Percentiles rank a stretch among this genome's conserved stretches.
phyloP scores from a whole-genome alignment of 2,113 vertebrate species.

The Lichenostomus cassidix region DNA sequence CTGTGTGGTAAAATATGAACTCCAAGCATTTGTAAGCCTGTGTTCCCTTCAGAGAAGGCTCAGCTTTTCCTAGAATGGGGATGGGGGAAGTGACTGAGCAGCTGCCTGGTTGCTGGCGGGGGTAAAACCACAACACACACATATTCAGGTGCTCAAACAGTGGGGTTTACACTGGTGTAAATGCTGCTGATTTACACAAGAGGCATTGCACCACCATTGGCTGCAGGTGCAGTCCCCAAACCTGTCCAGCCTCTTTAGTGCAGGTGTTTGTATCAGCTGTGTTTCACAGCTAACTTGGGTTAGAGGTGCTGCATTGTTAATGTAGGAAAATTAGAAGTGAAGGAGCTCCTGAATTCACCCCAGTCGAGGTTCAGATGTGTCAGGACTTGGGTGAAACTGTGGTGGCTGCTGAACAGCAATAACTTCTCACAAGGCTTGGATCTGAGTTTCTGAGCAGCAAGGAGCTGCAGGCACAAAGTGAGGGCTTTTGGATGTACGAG shows the following conservation, averaged over 20 bases:
- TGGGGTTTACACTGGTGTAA: background rate
- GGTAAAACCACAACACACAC: background rate
- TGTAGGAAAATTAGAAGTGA: background rate
- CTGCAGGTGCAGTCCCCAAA: background rate
- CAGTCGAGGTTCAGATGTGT: accelerated
- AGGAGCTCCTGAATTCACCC: background rate
- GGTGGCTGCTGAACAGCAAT: background rate
- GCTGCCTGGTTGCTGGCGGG: background rate
- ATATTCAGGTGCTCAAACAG: background rate
- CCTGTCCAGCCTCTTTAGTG: background rate
- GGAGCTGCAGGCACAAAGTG: background rate
- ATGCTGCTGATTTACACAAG: background rate
- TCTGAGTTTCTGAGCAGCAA: background rate
- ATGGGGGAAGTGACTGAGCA: background rate
- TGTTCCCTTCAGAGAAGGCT: background rate
- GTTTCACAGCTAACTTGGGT: background rate
- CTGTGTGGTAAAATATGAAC: accelerated
- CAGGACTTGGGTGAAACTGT: background rate
- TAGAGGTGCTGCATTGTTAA: background rate
- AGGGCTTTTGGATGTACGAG: background rate
- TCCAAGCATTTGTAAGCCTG: background rate
- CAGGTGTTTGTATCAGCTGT: background rate
- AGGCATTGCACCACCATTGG: background rate
- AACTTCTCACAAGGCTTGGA: background rate
- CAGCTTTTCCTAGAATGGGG: background rate